Evolutionary conservation across 37 sponge, comb jelly and placozoan species (phyloP).

Genomic region (Theonella swinhoei): DNA sequence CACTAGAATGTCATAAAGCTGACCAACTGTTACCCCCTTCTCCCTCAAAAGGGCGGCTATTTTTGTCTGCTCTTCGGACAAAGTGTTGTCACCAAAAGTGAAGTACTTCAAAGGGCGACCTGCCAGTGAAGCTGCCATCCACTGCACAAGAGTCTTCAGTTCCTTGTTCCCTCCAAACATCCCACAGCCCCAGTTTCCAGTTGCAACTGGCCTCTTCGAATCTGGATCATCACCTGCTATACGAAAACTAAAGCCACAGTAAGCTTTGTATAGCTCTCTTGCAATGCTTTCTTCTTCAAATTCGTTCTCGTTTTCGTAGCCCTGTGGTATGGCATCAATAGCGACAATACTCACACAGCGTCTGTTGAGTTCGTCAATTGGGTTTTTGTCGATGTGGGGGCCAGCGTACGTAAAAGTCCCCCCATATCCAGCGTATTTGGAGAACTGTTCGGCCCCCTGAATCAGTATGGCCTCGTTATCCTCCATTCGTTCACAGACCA

Average conservation of each 20-base stretch:
- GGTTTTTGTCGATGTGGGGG: constrained; percentile 37
- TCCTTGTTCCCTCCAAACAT: constrained; percentile 76
- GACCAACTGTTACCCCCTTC: constrained; percentile 60
- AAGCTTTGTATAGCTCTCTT: constrained; percentile 72
- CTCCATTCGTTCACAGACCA: constrained; percentile 69
- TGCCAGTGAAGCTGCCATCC: constrained; percentile 66
- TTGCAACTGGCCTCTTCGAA: constrained; percentile 48
- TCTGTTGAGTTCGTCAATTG: constrained; percentile 26
- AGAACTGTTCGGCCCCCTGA: constrained; percentile 79
- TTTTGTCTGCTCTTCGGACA: constrained; percentile 33
- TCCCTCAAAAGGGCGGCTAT: constrained; percentile 34
- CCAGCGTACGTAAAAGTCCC: constrained; percentile 54
- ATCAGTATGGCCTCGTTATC: constrained; percentile 73
- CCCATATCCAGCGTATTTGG: constrained; percentile 74
- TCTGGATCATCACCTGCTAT: not conserved
- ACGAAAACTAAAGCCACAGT: constrained; percentile 47
- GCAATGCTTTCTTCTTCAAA: constrained; percentile 1
- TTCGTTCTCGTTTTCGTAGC: not conserved
- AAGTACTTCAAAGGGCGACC: constrained; percentile 57
- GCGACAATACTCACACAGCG: constrained; percentile 60
- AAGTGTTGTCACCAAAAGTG: constrained; percentile 51
- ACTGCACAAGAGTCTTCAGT: constrained; percentile 73
- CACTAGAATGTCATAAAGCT: constrained; percentile 41
- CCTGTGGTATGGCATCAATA: constrained; percentile 65
- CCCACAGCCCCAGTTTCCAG: constrained; percentile 92